Base-by-base conservation (phyloP, 1,140 invertebrate species). In the Danaus plexippus region DNA sequence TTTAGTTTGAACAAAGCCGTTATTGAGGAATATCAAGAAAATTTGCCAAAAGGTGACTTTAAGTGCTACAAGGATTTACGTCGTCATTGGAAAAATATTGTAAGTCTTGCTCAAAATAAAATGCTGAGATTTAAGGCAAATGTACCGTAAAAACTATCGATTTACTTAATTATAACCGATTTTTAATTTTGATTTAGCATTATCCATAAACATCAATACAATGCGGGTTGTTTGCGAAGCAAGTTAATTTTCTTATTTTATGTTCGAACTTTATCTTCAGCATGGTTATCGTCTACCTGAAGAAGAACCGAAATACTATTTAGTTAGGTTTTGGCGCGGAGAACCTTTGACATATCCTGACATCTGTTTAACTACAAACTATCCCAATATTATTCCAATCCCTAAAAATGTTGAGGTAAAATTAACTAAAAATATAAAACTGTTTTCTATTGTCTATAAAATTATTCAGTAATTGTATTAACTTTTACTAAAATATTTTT, bases 41-140 rank as follows among this genome's bases (percentile, higher is more conserved):
- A 52, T 7, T 67, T 88, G 48, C 85, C 87, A 6, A 48, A 69
- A 9, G 75, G 73, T 54, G 72, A 66, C 54, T 88, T 88, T 57
- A 80, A 72, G 53, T 71, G 55, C 22, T 88, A 87, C 51, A 87
- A 88, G 60, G 86, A 88, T 62, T 67, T 88, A 46, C 81, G 79
- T 57, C 77, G 87, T 18, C 85, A 88, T 59, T 88, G 88, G 88
- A 88, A 88, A 72, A 88, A 88, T 71, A 87, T 85, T 61, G 88
- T 87, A 68, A 80, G 85, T 78, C 22, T 32, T 32, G 4, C 7
- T 32, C 7, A 32, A 32, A 32, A 32, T 32, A 32, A 32, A 32
- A 32, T 6, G 22, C 22, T 32, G 2, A 8, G 7, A 32, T 32
- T 32, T 2, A 32, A 32, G 22, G 22, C 22, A 32, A 32, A 32